Conservation (phyloP, 2,113 vertebrate species). For the Perognathus longimembris region DNA sequence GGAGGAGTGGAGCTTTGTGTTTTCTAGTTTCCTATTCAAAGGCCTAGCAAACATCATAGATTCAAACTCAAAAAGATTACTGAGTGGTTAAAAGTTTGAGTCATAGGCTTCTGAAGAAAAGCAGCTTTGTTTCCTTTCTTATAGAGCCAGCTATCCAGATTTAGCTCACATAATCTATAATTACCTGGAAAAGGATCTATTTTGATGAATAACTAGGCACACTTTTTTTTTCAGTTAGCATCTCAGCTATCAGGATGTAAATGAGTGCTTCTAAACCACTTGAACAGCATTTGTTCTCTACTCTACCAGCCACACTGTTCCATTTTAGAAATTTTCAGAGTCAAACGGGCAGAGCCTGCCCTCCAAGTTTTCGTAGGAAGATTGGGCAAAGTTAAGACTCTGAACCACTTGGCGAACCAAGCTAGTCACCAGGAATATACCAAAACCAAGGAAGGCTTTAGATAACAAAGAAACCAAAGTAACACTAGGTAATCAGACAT, state of each 20-base stretch:
- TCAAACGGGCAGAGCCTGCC: neutral
- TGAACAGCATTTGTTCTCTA: neutral
- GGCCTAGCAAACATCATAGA: neutral
- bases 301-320: neutral
- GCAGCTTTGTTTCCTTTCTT: conserved; percentile 31
- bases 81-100: conserved; percentile 47
- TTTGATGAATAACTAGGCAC: conserved; percentile 22
- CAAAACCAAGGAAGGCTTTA: neutral
- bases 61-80: neutral
- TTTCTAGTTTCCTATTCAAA: neutral
- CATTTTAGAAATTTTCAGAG: neutral
- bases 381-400: neutral
- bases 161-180: conserved; percentile 33
- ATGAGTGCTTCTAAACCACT: neutral
- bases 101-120: conserved; percentile 50
- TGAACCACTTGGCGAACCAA: neutral
- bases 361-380: neutral
- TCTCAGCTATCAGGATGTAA: neutral
- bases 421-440: neutral
- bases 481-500: neutral
- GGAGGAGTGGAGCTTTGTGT: neutral
- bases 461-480: neutral
- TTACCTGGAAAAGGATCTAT: conserved; percentile 26
- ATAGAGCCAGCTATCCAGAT: conserved; percentile 9
- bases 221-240: neutral